phyloP scores from a whole-genome alignment of 2,888 invertebrate species.

The Sminthurinus aureus region DNA sequence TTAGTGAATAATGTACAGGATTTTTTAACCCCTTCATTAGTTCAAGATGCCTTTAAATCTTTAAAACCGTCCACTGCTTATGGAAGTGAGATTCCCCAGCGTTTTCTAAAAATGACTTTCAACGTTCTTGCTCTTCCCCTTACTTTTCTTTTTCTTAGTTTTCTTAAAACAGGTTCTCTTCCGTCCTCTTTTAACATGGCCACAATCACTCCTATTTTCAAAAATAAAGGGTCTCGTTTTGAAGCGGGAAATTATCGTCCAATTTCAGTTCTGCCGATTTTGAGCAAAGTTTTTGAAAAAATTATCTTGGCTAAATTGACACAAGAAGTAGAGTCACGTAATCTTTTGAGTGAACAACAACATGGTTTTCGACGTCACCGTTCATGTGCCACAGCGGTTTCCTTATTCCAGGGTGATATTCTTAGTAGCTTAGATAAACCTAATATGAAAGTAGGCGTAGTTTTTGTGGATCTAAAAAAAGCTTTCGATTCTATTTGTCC shows the following conservation, averaged over 20 bases:
- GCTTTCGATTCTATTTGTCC: conserved; percentile 27
- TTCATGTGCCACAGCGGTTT: conserved; percentile 15
- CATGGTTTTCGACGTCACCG: neutral
- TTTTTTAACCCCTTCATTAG: neutral
- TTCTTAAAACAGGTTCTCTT: neutral
- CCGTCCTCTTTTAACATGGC: neutral
- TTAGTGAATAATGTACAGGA: neutral
- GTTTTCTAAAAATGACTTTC: neutral
- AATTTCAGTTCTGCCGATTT: neutral
- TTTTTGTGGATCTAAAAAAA: conserved; percentile 9
- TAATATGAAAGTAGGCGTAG: neutral
- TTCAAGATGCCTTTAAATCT: neutral
- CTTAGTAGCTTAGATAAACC: neutral
- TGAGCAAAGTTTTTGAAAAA: neutral
- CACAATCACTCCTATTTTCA: neutral
- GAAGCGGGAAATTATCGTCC: neutral
- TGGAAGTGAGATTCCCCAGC: neutral
- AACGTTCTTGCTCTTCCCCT: neutral
- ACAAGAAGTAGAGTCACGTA: neutral
- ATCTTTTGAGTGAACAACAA: neutral
- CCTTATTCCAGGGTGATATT: neutral
- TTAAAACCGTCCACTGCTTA: neutral
- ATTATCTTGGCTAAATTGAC: neutral
- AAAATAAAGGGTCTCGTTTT: neutral
- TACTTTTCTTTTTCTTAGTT: neutral